phyloP scores from a whole-genome alignment of 2,113 vertebrate genomes.

The Aphyosemion australe region DNA sequence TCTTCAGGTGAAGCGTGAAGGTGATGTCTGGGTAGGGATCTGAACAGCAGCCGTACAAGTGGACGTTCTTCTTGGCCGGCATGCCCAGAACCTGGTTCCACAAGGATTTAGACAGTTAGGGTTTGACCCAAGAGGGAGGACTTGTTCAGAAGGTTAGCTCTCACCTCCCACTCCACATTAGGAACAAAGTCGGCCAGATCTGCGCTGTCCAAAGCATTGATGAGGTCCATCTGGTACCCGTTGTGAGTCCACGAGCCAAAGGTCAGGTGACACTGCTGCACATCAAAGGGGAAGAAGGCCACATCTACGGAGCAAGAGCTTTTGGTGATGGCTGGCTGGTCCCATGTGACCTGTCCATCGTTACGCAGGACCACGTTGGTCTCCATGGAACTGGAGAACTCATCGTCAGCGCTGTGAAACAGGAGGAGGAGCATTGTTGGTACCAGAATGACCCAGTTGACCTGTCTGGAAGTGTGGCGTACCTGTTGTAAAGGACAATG shows the following conservation, averaged over 20 bases:
- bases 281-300: constrained; percentile 91
- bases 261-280: constrained; percentile 86
- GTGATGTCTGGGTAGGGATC: constrained; percentile 93
- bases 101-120: neutral
- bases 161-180: constrained; percentile 85
- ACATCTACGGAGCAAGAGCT: constrained; percentile 93
- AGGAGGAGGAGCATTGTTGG: neutral
- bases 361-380: constrained; percentile 88
- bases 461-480: neutral
- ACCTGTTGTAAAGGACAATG: constrained; percentile 95
- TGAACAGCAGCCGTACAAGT: constrained; percentile 90
- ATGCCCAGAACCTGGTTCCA: constrained; percentile 82
- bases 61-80: constrained; percentile 85
- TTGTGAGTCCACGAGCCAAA: constrained; percentile 95
- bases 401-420: constrained; percentile 81
- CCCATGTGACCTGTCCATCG: constrained; percentile 87
- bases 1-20: constrained; percentile 86
- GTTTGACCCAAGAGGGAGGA: neutral
- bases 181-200: constrained; percentile 88
- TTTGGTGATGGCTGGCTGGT: constrained; percentile 90
- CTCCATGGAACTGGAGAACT: constrained; percentile 85
- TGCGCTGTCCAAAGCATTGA: constrained; percentile 74
- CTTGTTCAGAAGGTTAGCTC: neutral
- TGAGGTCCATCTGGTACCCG: constrained; percentile 89
- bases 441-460: neutral